Conservation (phyloP, 2,888 invertebrate species). For the Platycnemis pennipes region DNA sequence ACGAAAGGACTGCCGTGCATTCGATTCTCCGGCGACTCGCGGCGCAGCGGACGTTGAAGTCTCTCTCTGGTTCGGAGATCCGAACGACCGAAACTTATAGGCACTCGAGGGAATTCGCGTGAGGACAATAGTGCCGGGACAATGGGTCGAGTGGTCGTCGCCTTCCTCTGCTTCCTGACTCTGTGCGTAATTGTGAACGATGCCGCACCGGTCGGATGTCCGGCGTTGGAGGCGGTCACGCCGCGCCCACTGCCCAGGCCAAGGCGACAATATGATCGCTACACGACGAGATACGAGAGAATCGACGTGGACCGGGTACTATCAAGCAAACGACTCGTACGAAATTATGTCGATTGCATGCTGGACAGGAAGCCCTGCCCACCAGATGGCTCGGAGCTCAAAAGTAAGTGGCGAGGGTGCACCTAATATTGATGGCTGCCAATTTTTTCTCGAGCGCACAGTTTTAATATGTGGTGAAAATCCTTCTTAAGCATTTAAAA, state of each 20-base stretch:
- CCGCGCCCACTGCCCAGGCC: constrained; percentile 40
- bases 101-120: background rate
- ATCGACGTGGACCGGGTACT: constrained; percentile 58
- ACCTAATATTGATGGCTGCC: too few relatives aligned
- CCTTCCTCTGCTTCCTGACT: background rate
- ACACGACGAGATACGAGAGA: constrained; percentile 67
- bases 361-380: constrained; percentile 60
- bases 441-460: too few relatives aligned
- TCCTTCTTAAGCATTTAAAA: too few relatives aligned
- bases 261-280: constrained; percentile 25
- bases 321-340: constrained; percentile 48
- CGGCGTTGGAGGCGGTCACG: background rate
- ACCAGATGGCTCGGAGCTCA: constrained; percentile 60
- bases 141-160: background rate
- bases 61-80: too few relatives aligned
- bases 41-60: background rate
- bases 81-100: background rate
- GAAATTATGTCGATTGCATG: constrained; percentile 68
- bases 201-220: constrained; percentile 20
- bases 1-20: background rate
- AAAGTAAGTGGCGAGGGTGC: constrained; percentile 52
- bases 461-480: too few relatives aligned
- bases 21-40: background rate
- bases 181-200: background rate
- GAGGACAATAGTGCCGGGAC: background rate